A percentile compares a stretch with the other conserved stretches of the same genome.
Evolutionary conservation across 2,113 vertebrate genomes (phyloP).

Genomic region (Dryoscopus gambensis): DNA sequence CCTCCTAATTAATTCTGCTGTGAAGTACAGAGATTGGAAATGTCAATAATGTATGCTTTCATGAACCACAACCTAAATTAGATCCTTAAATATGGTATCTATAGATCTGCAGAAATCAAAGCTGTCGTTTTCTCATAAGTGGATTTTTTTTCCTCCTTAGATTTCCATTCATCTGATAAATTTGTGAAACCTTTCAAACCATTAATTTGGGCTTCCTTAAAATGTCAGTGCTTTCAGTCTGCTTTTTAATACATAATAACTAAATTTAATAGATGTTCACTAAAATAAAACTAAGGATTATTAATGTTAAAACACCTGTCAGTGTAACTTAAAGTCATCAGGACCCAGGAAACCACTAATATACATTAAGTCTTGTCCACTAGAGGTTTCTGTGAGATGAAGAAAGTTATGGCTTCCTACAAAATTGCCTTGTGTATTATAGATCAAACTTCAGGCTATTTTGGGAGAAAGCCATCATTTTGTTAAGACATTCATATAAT

Average conservation of each 20-base stretch:
- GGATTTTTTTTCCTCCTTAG: neutral
- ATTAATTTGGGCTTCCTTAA: conserved; percentile 46
- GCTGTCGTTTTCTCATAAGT: neutral
- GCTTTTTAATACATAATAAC: conserved; percentile 38
- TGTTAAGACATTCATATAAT: neutral
- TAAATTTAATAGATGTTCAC: conserved; percentile 5
- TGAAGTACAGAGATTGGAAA: conserved; percentile 51
- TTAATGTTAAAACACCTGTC: conserved; percentile 24
- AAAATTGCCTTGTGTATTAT: neutral
- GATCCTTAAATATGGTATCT: conserved; percentile 58
- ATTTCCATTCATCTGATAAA: conserved; percentile 41
- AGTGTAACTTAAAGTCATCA: neutral
- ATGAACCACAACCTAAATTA: conserved; percentile 32
- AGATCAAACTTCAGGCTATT: neutral
- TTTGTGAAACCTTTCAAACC: conserved; percentile 57
- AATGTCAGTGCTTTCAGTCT: conserved; percentile 43
- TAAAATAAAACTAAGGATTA: conserved; percentile 55
- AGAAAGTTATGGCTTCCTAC: neutral
- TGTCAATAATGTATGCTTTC: conserved; percentile 60
- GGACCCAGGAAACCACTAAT: conserved; percentile 12
- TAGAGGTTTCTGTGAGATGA: neutral
- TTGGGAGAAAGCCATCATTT: neutral
- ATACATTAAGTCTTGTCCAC: neutral
- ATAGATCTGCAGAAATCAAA: conserved; percentile 45
- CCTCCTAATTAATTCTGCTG: conserved; percentile 58